Base-by-base conservation (phyloP, 2,888 invertebrate genomes). In the Phragmatobia fuliginosa region DNA sequence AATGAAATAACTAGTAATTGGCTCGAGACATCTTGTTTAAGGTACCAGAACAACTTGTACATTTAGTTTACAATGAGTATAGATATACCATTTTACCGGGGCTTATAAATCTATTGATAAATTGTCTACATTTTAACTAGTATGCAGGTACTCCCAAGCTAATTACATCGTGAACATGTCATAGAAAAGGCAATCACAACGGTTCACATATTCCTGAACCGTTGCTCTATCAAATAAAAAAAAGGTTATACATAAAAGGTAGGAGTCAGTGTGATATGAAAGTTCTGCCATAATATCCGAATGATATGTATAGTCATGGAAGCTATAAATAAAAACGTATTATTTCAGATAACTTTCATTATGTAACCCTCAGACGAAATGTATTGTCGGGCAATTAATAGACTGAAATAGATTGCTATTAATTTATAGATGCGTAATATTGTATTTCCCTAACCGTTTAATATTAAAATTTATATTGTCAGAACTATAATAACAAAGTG, bases 401-500 rank as follows among this genome's bases (percentile, higher is more conserved):
- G 25, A 11, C 25, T 28, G 16, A 16, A 56, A 28, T 56, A 28
- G 2, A 6, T 2, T 16, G n/a, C 58, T n/a, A 21, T 58, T 58
- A 66, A 41, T 60, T n/a, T 0, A 16, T 8, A 8, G 21, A 28
- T 67, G 49, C 33, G 25, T 28, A 61, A 38, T 38, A 38, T 0
- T 2, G 4, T 0, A 38, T 60, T 21, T 63, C 62, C 16, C 32
- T 21, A 67, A 60, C 59, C 63, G 49, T 59, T 36, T 68, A 45
- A 41, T 63, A 59, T 52, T 62, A 8, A 62, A 49, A 59, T 33
- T 36, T 41, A 21, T 36, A 65, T 25, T 41, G 25, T 61, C 25
- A 28, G n/a, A 58, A 49, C n/a, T 60, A 64, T 64, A 67, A 71
- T 62, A 62, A 49, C 38, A 66, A 41, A 36, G 59, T 41, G 21